Evolutionary conservation across 1,140 invertebrate species (phyloP).

Genomic region (Eurytemora carolleeae): DNA sequence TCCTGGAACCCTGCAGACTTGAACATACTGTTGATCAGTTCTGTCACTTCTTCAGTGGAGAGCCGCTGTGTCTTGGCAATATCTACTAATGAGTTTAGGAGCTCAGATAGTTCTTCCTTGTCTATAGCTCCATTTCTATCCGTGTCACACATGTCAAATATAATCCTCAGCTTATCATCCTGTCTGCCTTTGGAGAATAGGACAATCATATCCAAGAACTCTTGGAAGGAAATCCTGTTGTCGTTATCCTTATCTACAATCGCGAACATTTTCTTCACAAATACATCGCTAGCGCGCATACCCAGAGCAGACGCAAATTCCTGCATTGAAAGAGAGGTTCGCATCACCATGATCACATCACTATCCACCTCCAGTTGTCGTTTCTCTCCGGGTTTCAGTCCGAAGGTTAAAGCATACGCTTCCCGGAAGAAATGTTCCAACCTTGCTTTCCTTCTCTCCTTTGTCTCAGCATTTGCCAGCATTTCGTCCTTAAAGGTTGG

Average conservation of each 20-base stretch:
- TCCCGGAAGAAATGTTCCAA: conserved; percentile 96
- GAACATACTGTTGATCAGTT: conserved; percentile 86
- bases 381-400: conserved; percentile 42
- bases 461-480: conserved; percentile 79
- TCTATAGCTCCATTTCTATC: conserved; percentile 87
- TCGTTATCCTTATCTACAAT: conserved; percentile 92
- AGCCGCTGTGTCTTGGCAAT: conserved; percentile 69
- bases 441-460: conserved; percentile 75
- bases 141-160: conserved; percentile 98
- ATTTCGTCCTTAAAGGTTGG: conserved; percentile 55
- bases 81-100: conserved; percentile 78
- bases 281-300: conserved; percentile 86
- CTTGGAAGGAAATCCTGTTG: conserved; percentile 88
- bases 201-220: conserved; percentile 89
- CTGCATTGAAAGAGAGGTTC: conserved; percentile 72
- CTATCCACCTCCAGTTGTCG: conserved; percentile 46
- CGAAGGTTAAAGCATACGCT: conserved; percentile 85
- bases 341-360: conserved; percentile 73
- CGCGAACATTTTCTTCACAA: conserved; percentile 98
- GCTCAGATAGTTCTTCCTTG: conserved; percentile 77
- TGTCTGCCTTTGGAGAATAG: conserved; percentile 73
- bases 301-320: conserved; percentile 94
- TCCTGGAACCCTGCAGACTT: conserved; percentile 70
- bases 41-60: conserved; percentile 45
- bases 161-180: conserved; percentile 84